These are phyloP conservation scores for Palaemon carinicauda DNA, from an alignment of 1,140 invertebrate species.

Conservation along the genomic window DNA sequence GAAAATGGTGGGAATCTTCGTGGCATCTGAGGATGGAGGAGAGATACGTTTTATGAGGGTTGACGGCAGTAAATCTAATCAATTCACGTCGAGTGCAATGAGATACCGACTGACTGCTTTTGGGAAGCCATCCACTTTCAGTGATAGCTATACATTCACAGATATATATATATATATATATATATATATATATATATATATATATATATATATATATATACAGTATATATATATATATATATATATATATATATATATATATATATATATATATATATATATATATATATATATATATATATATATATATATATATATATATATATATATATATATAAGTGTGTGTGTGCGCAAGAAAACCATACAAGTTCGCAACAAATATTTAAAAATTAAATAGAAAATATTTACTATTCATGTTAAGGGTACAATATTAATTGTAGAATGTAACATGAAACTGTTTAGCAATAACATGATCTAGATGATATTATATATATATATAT, in stretches of 20 bases:
- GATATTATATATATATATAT: background rate
- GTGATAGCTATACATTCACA: background rate
- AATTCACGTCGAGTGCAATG: too few species aligned
- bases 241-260: background rate
- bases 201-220: background rate
- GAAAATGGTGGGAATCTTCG: too few species aligned
- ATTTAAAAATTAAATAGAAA: too few species aligned
- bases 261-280: background rate
- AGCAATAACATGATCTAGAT: too few species aligned
- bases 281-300: background rate
- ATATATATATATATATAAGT: constrained; percentile 3
- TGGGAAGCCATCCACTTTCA: background rate
- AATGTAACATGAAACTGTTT: too few species aligned
- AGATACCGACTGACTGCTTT: too few species aligned
- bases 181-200: background rate
- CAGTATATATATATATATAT: background rate
- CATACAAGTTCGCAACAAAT: too few species aligned
- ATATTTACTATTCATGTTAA: too few species aligned
- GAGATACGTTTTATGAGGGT: background rate
- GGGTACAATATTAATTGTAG: too few species aligned
- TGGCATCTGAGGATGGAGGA: background rate
- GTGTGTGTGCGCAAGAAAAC: too few species aligned
- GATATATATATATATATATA: background rate
- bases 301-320: background rate
- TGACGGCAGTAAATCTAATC: background rate